A percentile compares a stretch with the other conserved stretches of the same genome.
Evolutionary conservation across 2,797 vertebrate species (phyloP).

Genomic region (Spinibarbus caldwelli): DNA sequence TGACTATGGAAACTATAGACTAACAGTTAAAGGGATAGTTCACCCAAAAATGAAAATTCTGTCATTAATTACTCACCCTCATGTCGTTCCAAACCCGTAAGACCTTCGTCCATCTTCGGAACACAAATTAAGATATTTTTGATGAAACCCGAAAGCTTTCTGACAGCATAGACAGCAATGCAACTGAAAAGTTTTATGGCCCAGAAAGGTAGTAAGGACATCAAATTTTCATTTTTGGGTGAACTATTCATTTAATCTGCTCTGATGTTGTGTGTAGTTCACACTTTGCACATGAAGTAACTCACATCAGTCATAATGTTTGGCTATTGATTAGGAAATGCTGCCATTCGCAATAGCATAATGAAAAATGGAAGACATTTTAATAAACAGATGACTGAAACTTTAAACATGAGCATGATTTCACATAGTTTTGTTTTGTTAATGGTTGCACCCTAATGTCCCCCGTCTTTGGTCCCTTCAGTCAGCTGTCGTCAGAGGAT

Average conservation of each 20-base stretch:
- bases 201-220: neutral
- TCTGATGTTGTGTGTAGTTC: conserved; percentile 14
- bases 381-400: neutral
- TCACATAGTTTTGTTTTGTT: neutral
- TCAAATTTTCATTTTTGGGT: neutral
- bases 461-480: neutral
- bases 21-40: neutral
- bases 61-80: neutral
- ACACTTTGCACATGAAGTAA: neutral
- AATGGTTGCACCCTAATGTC: neutral
- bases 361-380: neutral
- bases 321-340: neutral
- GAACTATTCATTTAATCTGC: neutral
- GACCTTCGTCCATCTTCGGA: too few species aligned
- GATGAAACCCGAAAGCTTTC: neutral
- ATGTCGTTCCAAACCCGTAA: neutral
- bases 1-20: neutral
- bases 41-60: neutral
- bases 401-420: neutral
- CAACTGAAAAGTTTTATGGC: neutral
- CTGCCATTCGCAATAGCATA: neutral
- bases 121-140: neutral
- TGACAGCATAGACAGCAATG: neutral
- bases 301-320: neutral
- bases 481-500: conserved; percentile 93